Percentiles rank a stretch among this genome's conserved stretches.
Conservation (phyloP, 2,888 invertebrate species). For the Carabus problematicus region DNA sequence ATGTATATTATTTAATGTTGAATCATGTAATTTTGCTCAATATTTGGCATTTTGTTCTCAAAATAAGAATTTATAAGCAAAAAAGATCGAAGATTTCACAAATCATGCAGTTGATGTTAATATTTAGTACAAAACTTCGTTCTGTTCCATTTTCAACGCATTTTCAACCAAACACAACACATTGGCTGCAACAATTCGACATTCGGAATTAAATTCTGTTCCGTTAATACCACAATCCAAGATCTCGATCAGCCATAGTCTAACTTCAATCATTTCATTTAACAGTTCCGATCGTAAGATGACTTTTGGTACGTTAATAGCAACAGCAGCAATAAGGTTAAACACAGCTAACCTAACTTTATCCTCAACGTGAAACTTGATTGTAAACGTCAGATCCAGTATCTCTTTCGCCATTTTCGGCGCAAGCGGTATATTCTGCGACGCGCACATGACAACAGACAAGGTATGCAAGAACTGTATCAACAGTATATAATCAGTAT, state of each 20-base stretch:
- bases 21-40: no score
- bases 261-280: conserved; percentile 69
- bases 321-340: conserved; percentile 70
- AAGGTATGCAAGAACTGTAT: conserved; percentile 73
- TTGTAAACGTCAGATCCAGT: conserved; percentile 70
- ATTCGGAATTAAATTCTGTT: conserved; percentile 71
- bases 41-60: no score
- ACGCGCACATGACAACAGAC: conserved; percentile 69
- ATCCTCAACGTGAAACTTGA: conserved; percentile 72
- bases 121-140: conserved; percentile 38
- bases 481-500: conserved; percentile 72
- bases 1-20: no score
- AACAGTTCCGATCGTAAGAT: conserved; percentile 67
- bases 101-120: no score
- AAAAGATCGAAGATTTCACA: no score
- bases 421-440: conserved; percentile 72
- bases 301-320: conserved; percentile 67
- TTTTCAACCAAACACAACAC: conserved; percentile 66
- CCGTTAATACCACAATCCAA: conserved; percentile 64
- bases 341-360: conserved; percentile 72
- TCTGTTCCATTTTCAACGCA: conserved; percentile 54
- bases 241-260: conserved; percentile 71
- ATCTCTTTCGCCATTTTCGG: conserved; percentile 74
- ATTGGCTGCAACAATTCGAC: conserved; percentile 68
- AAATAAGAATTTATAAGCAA: no score